A percentile compares a stretch with the other conserved stretches of the same genome.
phyloP scores from a whole-genome alignment of 1,140 invertebrate genomes.

The Batillaria attramentaria region DNA sequence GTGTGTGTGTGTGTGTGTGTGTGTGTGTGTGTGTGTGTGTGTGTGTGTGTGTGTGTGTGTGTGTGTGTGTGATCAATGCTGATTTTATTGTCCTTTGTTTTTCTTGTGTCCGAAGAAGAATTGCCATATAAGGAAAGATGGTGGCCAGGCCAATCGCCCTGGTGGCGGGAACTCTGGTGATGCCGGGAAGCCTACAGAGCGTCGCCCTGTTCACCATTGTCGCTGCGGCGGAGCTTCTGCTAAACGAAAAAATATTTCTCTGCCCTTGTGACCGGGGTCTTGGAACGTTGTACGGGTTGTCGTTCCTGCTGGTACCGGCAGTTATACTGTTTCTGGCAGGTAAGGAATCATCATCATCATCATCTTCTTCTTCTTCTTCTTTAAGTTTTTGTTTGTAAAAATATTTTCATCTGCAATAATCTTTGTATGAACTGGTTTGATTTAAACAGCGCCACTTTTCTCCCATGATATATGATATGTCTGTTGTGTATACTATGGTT shows the following conservation, averaged over 20 bases:
- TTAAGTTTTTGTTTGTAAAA: neutral
- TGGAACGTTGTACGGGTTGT: conserved; percentile 3
- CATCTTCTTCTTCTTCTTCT: neutral
- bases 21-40: no score
- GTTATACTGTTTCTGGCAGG: conserved; percentile 15
- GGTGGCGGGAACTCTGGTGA: neutral
- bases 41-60: no score
- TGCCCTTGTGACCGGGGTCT: conserved; percentile 6
- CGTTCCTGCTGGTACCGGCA: conserved; percentile 17
- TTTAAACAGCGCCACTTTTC: no score
- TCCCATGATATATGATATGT: neutral
- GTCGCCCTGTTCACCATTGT: conserved; percentile 13
- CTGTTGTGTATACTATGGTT: neutral
- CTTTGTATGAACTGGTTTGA: no score
- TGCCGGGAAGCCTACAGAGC: neutral
- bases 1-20: no score
- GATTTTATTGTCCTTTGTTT: no score
- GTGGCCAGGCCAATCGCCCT: neutral
- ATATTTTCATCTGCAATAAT: neutral
- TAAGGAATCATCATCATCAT: neutral
- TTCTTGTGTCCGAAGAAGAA: no score
- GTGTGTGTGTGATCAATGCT: no score
- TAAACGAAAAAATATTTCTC: conserved; percentile 11
- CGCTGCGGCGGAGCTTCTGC: conserved; percentile 10
- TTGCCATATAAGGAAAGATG: no score